A percentile compares a stretch with the other conserved stretches of the same genome.
Conservation (phyloP, 2,888 invertebrate genomes). For the Acrobeloides nanus region DNA sequence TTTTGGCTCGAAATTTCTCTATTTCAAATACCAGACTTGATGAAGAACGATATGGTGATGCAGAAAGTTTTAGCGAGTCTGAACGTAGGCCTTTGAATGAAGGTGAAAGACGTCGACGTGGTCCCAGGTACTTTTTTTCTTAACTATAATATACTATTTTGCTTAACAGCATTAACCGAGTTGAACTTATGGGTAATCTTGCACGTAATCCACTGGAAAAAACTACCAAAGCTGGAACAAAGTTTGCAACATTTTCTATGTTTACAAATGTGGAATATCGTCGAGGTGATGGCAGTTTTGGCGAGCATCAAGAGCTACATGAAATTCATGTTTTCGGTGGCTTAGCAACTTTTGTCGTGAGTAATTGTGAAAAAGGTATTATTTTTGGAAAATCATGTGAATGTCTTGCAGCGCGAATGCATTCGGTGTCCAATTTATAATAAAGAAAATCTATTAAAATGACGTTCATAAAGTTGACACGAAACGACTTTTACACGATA, state of each 20-base stretch:
- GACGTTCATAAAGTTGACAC: too few species aligned
- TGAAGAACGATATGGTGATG: too few species aligned
- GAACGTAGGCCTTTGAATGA: too few species aligned
- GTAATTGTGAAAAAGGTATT: conserved; percentile 11
- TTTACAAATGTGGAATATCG: conserved; percentile 33
- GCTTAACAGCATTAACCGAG: conserved; percentile 39
- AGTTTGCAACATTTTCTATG: conserved; percentile 33
- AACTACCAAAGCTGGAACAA: conserved; percentile 27
- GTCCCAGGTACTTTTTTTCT: too few species aligned
- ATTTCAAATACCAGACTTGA: too few species aligned
- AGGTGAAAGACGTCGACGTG: too few species aligned
- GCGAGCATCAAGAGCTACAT: conserved; percentile 9
- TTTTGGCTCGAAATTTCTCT: too few species aligned
- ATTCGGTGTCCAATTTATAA: too few species aligned
- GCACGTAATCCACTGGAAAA: conserved; percentile 29
- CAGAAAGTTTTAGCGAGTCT: too few species aligned
- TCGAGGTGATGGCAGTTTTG: conserved; percentile 9
- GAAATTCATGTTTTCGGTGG: conserved; percentile 7
- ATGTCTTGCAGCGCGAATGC: conserved; percentile 2
- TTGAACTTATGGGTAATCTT: conserved; percentile 43
- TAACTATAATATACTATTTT: too few species aligned
- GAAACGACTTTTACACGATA: too few species aligned
- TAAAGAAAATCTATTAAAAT: too few species aligned
- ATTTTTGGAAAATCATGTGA: conserved; percentile 27
- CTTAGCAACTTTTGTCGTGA: not conserved